Evolutionary conservation across 2,888 invertebrate species (phyloP).

Genomic region (Monopis laevigella): DNA sequence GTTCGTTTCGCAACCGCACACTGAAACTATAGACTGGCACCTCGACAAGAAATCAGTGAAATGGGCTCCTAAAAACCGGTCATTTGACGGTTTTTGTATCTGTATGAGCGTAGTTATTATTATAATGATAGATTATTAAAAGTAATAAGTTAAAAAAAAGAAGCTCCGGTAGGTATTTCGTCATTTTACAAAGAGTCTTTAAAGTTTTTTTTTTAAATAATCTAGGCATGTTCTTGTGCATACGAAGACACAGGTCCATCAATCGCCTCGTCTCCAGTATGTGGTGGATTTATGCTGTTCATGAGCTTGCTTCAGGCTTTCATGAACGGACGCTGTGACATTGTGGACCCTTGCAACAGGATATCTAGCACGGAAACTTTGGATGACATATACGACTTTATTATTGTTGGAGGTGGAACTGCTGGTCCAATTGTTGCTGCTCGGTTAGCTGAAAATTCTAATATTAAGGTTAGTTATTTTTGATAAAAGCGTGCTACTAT

Average conservation of each 20-base stretch:
- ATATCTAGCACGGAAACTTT: slow-evolving; percentile 40
- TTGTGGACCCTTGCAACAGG: slow-evolving; percentile 64
- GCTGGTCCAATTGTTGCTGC: slow-evolving; percentile 71
- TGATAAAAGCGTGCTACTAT: too few relatives aligned
- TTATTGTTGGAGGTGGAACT: slow-evolving; percentile 71
- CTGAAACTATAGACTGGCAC: too few relatives aligned
- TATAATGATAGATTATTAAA: too few relatives aligned
- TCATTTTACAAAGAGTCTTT: neutral
- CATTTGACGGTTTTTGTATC: too few relatives aligned
- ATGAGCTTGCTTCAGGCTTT: slow-evolving; percentile 70
- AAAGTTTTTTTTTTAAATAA: neutral
- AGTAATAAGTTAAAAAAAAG: neutral
- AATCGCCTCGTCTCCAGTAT: slow-evolving; percentile 59
- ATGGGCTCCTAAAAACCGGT: too few relatives aligned
- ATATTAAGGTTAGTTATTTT: slow-evolving; percentile 58
- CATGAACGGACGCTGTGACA: slow-evolving; percentile 55
- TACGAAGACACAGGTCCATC: slow-evolving; percentile 55
- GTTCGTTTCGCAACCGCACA: too few relatives aligned
- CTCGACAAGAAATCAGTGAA: too few relatives aligned
- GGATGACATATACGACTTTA: slow-evolving; percentile 66
- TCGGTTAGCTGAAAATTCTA: slow-evolving; percentile 62
- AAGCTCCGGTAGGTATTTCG: neutral
- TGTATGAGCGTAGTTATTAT: too few relatives aligned
- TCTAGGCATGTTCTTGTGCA: slow-evolving; percentile 49
- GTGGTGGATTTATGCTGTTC: slow-evolving; percentile 63